A percentile compares a stretch with the other conserved stretches of the same genome.
phyloP scores from a whole-genome alignment of 2,113 vertebrate species.

The Hypocryptadius cinnamomeus region DNA sequence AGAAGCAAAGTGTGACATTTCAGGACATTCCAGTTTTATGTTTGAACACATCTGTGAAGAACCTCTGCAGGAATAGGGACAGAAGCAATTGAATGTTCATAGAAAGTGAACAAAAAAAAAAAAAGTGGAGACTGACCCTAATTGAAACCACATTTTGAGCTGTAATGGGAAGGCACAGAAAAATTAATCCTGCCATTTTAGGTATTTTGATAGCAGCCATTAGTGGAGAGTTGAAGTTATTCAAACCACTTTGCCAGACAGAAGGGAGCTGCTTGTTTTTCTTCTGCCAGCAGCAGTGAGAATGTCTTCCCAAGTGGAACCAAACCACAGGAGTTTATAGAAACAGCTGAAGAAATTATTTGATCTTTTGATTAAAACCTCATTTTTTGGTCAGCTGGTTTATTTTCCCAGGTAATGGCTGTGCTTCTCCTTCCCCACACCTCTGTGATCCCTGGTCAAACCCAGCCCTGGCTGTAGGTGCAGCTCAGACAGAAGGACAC shows the following conservation, averaged over 20 bases:
- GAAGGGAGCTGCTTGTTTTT: neutral
- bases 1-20: neutral
- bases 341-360: neutral
- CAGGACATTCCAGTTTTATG: neutral
- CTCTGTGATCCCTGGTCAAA: neutral
- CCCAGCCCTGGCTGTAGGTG: neutral
- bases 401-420: neutral
- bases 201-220: constrained; percentile 31
- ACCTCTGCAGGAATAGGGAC: neutral
- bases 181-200: neutral
- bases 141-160: neutral
- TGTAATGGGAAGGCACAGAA: neutral
- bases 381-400: neutral
- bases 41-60: neutral
- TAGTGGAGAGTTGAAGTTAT: neutral
- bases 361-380: neutral
- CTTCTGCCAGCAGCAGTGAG: neutral
- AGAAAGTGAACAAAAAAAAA: neutral
- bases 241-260: neutral
- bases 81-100: neutral
- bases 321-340: neutral
- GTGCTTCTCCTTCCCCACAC: neutral
- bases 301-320: neutral
- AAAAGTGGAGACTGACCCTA: neutral
- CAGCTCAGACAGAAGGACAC: neutral